Conservation (phyloP, 2,888 invertebrate species). For the Mesoligia furuncula region DNA sequence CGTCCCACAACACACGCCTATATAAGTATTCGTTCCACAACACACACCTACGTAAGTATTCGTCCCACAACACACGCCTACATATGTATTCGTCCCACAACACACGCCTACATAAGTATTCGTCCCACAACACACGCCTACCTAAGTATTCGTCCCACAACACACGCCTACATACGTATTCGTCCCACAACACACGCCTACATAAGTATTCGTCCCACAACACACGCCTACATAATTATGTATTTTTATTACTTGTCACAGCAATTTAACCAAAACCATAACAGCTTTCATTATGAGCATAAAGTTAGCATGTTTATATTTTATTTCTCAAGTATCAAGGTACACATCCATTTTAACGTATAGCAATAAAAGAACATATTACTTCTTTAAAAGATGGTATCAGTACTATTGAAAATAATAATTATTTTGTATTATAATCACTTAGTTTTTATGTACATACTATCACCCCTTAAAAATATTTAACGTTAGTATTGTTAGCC, state of each 20-base stretch:
- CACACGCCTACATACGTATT: too few relatives aligned
- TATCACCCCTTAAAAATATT: not conserved
- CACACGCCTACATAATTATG: too few relatives aligned
- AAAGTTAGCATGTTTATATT: not conserved
- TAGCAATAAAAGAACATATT: not conserved
- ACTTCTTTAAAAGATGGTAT: not conserved
- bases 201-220: too few relatives aligned
- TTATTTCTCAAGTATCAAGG: not conserved
- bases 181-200: too few relatives aligned
- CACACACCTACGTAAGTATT: too few relatives aligned
- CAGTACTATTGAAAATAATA: not conserved
- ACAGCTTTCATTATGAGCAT: not conserved
- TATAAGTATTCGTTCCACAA: too few relatives aligned
- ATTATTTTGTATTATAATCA: not conserved
- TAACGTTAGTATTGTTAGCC: not conserved
- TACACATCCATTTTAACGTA: not conserved
- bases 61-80: too few relatives aligned
- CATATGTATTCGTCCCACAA: too few relatives aligned
- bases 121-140: too few relatives aligned
- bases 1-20: not conserved
- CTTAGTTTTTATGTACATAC: not conserved
- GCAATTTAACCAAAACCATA: not conserved
- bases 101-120: too few relatives aligned
- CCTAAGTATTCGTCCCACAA: too few relatives aligned
- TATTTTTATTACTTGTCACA: not conserved